phyloP scores from a whole-genome alignment of 2,113 vertebrate genomes.

The Muntiacus muntjak region DNA sequence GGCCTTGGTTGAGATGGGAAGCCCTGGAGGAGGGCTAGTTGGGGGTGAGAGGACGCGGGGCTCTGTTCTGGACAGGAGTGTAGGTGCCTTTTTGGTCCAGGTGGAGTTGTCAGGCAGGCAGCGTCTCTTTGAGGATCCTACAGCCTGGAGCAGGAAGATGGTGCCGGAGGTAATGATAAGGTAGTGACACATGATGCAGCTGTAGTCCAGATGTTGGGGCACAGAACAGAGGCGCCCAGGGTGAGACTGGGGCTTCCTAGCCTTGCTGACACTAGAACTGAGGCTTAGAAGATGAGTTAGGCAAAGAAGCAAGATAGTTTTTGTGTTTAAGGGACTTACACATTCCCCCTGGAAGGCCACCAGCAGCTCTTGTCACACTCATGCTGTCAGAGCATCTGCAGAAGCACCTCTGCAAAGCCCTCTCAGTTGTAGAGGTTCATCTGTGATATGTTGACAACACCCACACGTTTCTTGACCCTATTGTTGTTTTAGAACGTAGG shows the following conservation, averaged over 20 bases:
- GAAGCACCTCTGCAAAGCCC: neutral
- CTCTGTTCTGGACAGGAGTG: neutral
- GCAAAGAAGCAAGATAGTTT: rapidly evolving
- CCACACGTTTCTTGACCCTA: rapidly evolving
- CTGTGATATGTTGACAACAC: rapidly evolving
- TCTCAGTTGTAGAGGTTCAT: rapidly evolving
- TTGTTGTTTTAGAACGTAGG: neutral
- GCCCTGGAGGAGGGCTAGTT: too few species aligned
- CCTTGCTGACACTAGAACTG: neutral
- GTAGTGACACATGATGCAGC: rapidly evolving
- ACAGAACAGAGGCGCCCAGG: rapidly evolving
- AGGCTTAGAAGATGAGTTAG: neutral
- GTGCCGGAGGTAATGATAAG: rapidly evolving
- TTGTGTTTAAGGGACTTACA: rapidly evolving
- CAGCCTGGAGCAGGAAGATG: neutral
- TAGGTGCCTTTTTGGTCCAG: neutral
- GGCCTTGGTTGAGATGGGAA: neutral
- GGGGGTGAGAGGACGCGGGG: rapidly evolving
- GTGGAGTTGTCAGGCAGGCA: neutral
- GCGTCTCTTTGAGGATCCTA: neutral
- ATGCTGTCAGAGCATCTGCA: rapidly evolving
- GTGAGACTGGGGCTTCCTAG: neutral
- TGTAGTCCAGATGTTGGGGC: rapidly evolving
- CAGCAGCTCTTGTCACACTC: rapidly evolving
- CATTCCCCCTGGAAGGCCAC: rapidly evolving